Base-by-base conservation (phyloP, 2,888 invertebrate species). In the Pollenia griseotomentosa region DNA sequence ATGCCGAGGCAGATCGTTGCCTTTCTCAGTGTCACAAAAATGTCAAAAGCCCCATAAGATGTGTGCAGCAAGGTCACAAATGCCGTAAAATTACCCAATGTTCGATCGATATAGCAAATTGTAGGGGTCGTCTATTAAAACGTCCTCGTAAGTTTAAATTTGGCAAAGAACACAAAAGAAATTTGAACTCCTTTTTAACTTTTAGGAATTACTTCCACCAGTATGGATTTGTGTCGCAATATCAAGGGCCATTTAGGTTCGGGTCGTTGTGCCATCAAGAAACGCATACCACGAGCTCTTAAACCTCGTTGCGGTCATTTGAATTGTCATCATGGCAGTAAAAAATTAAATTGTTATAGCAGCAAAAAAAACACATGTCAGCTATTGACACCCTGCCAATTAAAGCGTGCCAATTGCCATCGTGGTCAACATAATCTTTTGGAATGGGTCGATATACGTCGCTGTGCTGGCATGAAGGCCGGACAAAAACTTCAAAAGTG, bases 371-470 rank as follows among this genome's bases (percentile, higher is more conserved):
- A 88, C 5, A 83, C 70, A 57, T 89, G 73, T 53, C 85, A 88
- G 5, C 75, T 90, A 55, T 63, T 91, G 74, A 92, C 89, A 51
- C 59, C 68, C 0, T 91, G 92, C 81, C 89, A 89, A 65, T 88
- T 90, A 7, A 68, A 74, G 33, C 87, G 87, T n/a, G 73, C 75
- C 61, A 91, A 91, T 88, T 91, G 91, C 70, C 11, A 53, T 9
- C 83, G 84, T 48, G 61, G 61, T 0, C 46, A 12, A 10, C 9
- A n/a, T 5, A 66, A 78, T 55, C 61, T 83, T 61, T 48, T 88
- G 19, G 61, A 61, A 40, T 33, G 48, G 63, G 57, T 78, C 33
- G 48, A 77, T 16, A 2, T 9, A 1, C 46, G 51, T 5, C 65
- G 23, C 10, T 89, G 88, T 55, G 78, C 70, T 75, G 88, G 87